These are phyloP conservation scores for Danio jaintianensis DNA, from an alignment of 2,797 vertebrate species.

Conservation along the genomic window DNA sequence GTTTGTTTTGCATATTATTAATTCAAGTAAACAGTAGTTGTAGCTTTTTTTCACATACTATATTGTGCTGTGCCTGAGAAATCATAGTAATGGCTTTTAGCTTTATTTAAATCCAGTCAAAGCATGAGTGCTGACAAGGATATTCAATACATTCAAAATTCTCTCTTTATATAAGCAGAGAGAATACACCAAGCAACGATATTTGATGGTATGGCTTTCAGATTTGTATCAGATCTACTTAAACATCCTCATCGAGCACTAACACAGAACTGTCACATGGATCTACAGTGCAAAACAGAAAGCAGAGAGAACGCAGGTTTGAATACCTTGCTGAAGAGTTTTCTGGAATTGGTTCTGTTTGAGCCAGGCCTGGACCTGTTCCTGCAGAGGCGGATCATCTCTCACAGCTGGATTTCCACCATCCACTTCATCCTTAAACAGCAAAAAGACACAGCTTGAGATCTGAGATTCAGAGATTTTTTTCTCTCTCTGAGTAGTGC, in stretches of 20 bases:
- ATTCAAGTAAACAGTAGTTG: background rate
- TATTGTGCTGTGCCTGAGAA: background rate
- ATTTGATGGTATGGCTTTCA: background rate
- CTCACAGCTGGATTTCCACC: constrained; percentile 86
- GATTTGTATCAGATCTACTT: background rate
- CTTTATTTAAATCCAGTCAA: background rate
- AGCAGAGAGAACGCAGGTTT: constrained; percentile 32
- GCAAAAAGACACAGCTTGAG: constrained; percentile 21
- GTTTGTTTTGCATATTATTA: background rate
- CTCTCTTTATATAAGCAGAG: background rate
- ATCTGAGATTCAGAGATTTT: constrained; percentile 1
- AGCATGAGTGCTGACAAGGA: background rate
- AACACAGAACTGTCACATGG: background rate
- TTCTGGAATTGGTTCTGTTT: constrained; percentile 89
- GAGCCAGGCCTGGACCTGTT: constrained; percentile 88
- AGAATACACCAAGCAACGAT: constrained; percentile 2
- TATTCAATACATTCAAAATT: background rate
- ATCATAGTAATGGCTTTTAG: background rate
- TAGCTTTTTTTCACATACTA: background rate
- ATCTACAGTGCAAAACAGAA: background rate
- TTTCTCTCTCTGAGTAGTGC: background rate
- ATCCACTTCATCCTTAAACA: constrained; percentile 82
- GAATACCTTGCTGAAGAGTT: constrained; percentile 92
- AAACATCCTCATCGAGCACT: constrained; percentile 18
- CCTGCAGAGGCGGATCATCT: constrained; percentile 85